Conservation (phyloP, 2,113 vertebrate genomes). For the Uria aalge region DNA sequence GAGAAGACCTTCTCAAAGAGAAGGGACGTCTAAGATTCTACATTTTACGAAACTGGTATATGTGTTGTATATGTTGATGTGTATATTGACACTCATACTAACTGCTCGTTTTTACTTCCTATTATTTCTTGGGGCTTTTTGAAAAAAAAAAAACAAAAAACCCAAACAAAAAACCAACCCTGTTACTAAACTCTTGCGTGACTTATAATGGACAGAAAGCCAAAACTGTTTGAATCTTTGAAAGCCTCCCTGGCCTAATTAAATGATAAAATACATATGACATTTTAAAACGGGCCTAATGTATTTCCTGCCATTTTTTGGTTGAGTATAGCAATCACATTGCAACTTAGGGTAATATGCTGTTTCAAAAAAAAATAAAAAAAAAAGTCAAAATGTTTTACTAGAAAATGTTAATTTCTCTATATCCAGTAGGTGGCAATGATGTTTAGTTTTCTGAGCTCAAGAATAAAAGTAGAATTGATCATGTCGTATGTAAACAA, state of each 20-base stretch:
- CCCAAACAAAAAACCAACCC: too few species aligned
- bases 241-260: background rate
- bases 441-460: slow-evolving; percentile 41
- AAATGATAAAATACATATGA: background rate
- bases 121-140: background rate
- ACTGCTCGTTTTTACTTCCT: background rate
- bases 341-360: background rate
- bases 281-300: background rate
- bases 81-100: background rate
- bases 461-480: background rate
- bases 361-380: background rate
- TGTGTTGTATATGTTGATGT: background rate
- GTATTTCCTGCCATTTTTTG: background rate
- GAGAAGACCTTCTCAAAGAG: background rate
- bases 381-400: background rate
- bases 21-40: background rate
- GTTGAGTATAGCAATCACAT: background rate
- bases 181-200: background rate
- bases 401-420: background rate
- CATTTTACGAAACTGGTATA: background rate
- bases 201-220: background rate
- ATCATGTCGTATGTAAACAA: background rate
- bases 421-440: slow-evolving; percentile 75
- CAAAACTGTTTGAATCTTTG: background rate
- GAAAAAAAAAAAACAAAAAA: too few species aligned